Conservation (phyloP, 2,113 vertebrate genomes). For the Sinocyclocheilus rhinocerous region DNA sequence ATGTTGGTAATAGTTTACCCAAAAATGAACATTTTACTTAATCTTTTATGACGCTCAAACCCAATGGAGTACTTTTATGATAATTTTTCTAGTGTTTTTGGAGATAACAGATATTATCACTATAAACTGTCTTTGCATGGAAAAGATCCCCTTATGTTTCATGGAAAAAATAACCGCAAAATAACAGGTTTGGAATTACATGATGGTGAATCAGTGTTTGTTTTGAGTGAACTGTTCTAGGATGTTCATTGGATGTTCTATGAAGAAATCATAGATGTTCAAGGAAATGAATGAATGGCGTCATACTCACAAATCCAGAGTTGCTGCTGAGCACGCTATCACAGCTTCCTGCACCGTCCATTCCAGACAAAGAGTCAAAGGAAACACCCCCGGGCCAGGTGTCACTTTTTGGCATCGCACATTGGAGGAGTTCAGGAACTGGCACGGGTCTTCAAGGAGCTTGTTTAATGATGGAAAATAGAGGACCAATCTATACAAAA, state of each 20-base stretch:
- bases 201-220: background rate
- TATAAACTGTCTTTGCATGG: background rate
- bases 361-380: constrained; percentile 69
- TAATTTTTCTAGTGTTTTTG: too few species aligned
- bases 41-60: too few species aligned
- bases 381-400: constrained; percentile 77
- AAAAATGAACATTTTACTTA: too few species aligned
- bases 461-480: constrained; percentile 33
- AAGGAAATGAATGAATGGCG: background rate
- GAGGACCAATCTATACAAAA: constrained; percentile 37
- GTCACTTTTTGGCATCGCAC: constrained; percentile 83
- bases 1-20: too few species aligned
- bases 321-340: constrained; percentile 85
- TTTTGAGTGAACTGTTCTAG: too few species aligned
- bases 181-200: background rate
- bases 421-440: constrained; percentile 1
- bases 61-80: too few species aligned
- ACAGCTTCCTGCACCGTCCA: constrained; percentile 80
- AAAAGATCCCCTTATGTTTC: background rate
- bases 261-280: too few species aligned
- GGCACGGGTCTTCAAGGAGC: constrained; percentile 34
- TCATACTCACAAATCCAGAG: constrained; percentile 83
- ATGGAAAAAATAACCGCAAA: background rate
- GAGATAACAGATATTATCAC: too few species aligned
- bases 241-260: too few species aligned